These are phyloP conservation scores for Pterois miles DNA, from an alignment of 2,797 vertebrate genomes.

Conservation along the genomic window DNA sequence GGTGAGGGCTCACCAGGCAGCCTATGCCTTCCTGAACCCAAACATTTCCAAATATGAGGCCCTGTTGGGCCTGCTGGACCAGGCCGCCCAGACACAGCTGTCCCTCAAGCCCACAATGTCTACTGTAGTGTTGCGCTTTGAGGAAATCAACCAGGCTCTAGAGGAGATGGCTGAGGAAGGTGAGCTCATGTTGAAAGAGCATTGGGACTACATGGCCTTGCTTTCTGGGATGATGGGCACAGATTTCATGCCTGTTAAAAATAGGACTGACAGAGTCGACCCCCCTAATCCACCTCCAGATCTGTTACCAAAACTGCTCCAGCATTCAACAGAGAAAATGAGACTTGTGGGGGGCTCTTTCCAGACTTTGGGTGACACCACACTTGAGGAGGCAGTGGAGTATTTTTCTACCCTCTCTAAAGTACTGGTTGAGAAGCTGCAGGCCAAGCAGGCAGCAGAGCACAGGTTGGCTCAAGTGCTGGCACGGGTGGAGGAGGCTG, in stretches of 20 bases:
- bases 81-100: constrained; percentile 87
- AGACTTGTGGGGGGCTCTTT: constrained; percentile 79
- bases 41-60: constrained; percentile 91
- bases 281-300: constrained; percentile 84
- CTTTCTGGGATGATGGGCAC: constrained; percentile 68
- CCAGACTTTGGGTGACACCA: constrained; percentile 78
- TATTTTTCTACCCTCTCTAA: constrained; percentile 84
- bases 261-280: not conserved
- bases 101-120: constrained; percentile 88
- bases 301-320: constrained; percentile 89
- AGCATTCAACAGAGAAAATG: constrained; percentile 89
- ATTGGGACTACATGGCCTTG: constrained; percentile 84
- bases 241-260: constrained; percentile 33
- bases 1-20: constrained; percentile 88
- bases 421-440: constrained; percentile 83
- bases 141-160: constrained; percentile 90
- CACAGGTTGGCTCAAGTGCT: constrained; percentile 80
- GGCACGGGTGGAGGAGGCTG: constrained; percentile 82
- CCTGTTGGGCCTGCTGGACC: constrained; percentile 84
- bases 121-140: constrained; percentile 85
- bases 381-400: constrained; percentile 84
- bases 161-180: constrained; percentile 91
- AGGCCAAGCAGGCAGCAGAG: constrained; percentile 82
- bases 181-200: constrained; percentile 87
- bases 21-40: constrained; percentile 87